phyloP scores from a whole-genome alignment of 2,113 vertebrate species.

The Mesembrinibis cayennensis region DNA sequence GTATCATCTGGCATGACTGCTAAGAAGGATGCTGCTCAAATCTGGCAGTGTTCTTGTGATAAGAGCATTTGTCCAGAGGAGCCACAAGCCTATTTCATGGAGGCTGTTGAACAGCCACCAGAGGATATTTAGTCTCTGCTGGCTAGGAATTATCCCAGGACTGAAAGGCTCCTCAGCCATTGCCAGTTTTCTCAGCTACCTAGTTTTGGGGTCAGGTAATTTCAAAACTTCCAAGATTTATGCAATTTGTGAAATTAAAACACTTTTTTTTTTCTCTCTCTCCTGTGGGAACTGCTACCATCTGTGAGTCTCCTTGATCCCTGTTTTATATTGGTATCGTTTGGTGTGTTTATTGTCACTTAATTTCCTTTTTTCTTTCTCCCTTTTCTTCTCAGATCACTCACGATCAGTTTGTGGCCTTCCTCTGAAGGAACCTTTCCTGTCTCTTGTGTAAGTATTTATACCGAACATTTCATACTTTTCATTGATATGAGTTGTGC shows the following conservation, averaged over 20 bases:
- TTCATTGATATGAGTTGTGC: background rate
- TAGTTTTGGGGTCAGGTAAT: background rate
- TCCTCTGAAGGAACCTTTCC: slow-evolving; percentile 29
- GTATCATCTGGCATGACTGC: slow-evolving; percentile 20
- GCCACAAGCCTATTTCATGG: slow-evolving; percentile 46
- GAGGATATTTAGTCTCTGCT: slow-evolving; percentile 38
- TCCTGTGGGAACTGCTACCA: background rate
- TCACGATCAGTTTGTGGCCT: slow-evolving; percentile 51
- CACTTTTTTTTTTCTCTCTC: background rate
- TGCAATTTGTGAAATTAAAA: background rate
- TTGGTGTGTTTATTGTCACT: slow-evolving; percentile 20
- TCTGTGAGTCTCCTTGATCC: background rate
- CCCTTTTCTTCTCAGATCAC: slow-evolving; percentile 48
- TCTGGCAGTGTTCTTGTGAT: slow-evolving; percentile 41
- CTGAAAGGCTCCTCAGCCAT: background rate
- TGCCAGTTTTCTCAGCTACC: background rate
- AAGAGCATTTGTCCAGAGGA: slow-evolving; percentile 42
- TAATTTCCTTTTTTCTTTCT: slow-evolving; percentile 36
- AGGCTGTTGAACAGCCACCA: slow-evolving; percentile 8
- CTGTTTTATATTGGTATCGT: background rate
- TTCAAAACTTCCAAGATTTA: background rate
- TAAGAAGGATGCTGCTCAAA: slow-evolving; percentile 40
- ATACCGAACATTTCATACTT: slow-evolving; percentile 15
- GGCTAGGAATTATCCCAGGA: slow-evolving; percentile 14
- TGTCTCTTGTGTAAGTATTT: slow-evolving; percentile 67